Base-by-base conservation (phyloP, 2,888 invertebrate genomes). In the Mimumesa dahlbomi region DNA sequence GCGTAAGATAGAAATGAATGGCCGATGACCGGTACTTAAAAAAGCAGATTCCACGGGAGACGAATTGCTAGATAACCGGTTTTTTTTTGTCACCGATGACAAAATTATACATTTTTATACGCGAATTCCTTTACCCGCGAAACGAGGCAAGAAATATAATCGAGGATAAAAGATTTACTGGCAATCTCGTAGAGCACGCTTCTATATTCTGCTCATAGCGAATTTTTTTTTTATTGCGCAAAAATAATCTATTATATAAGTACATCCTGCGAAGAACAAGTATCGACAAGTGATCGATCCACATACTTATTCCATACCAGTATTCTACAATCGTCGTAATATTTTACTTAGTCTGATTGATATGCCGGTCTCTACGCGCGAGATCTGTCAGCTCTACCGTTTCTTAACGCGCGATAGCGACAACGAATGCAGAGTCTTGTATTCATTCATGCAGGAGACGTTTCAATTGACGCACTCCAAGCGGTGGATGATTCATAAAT, bases 391-490 rank as follows among this genome's bases (percentile, higher is more conserved):
- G 25, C 29, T 48, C 21, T 18, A 18, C 22, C 36, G 43, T 46
- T n/a, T 46, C 22, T 4, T 40, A 16, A 52, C 25, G 49, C 57
- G 16, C 31, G 16, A 46, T 21, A 45, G 48, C 48, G 40, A 2
- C 40, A 14, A 54, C 56, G 18, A 42, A 57, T 69, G 54, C 50
- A 57, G 29, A 40, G 48, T 9, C 6, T 18, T 13, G 36, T 68
- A 54, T 70, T 82, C 73, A 79, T 77, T 80, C 77, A 83, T 82
- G 75, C 81, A 69, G 18, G 57, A 49, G 70, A 64, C 77, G 80
- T 77, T 36, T 73, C 75, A 75, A 69, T 69, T 76, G 82, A 81
- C 79, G 79, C 71, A 82, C 59, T 63, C 52, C 40, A 31, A 61
- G 56, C 54, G 48, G 34, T 40, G 57, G 46, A 68, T 77, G 80